A percentile compares a stretch with the other conserved stretches of the same genome.
These are phyloP conservation scores for Nymphicus hollandicus DNA, from an alignment of 2,113 vertebrate species.

Conservation along the genomic window DNA sequence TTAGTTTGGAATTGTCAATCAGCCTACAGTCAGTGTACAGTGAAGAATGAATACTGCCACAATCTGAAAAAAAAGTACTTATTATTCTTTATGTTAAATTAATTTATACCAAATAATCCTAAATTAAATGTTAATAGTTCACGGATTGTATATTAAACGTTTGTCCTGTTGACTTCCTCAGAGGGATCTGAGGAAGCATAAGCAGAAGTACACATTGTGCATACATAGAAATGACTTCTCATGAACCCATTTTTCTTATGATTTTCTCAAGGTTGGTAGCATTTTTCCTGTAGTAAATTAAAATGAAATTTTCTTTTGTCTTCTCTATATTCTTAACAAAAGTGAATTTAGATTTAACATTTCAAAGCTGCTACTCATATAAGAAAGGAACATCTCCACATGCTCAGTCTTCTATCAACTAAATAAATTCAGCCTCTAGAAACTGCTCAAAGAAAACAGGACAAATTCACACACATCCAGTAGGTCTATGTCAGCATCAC, in stretches of 20 bases:
- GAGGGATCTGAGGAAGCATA: not conserved
- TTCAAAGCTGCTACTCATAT: not conserved
- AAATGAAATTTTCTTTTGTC: not conserved
- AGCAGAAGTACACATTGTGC: not conserved
- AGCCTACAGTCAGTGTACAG: not conserved
- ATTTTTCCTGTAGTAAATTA: slow-evolving; percentile 8
- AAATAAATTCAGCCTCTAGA: slow-evolving; percentile 28
- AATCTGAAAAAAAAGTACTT: not conserved
- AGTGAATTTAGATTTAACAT: slow-evolving; percentile 12
- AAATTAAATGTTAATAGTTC: slow-evolving; percentile 57
- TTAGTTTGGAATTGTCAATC: slow-evolving; percentile 38
- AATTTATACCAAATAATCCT: slow-evolving; percentile 35
- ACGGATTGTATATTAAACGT: slow-evolving; percentile 33
- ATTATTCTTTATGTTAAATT: slow-evolving; percentile 19
- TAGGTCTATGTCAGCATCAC: not conserved
- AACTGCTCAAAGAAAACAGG: slow-evolving; percentile 20
- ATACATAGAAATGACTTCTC: not conserved
- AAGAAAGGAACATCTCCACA: not conserved
- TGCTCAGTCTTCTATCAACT: not conserved
- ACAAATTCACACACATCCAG: not conserved
- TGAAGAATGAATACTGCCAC: slow-evolving; percentile 25
- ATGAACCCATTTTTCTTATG: not conserved
- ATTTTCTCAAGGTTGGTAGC: slow-evolving; percentile 26
- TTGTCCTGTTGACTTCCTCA: not conserved
- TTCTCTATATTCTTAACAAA: not conserved